Evolutionary conservation across 2,888 invertebrate species (phyloP).

Genomic region (Acleris holmiana): DNA sequence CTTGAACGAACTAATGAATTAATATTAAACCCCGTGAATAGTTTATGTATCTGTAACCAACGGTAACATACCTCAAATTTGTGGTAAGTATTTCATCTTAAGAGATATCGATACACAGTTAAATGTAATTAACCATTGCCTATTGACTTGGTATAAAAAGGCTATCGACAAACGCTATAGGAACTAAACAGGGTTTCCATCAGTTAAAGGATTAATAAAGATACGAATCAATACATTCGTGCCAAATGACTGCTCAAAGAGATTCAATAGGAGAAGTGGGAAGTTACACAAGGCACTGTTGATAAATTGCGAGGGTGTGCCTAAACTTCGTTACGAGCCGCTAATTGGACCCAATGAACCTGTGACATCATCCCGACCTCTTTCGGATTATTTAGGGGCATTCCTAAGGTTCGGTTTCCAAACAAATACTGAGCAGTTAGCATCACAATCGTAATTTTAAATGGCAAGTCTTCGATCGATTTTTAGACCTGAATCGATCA

Average conservation of each 20-base stretch:
- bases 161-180: slow-evolving; percentile 4
- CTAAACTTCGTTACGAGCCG: slow-evolving; percentile 2
- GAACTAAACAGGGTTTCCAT: background rate
- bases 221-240: background rate
- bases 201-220: background rate
- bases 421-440: too few relatives aligned
- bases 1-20: too few relatives aligned
- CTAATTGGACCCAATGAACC: slow-evolving; percentile 16
- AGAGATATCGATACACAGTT: slow-evolving; percentile 25
- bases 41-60: background rate
- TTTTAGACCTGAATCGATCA: too few relatives aligned
- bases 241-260: too few relatives aligned
- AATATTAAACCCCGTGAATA: background rate
- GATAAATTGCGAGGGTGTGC: slow-evolving; percentile 16
- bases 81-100: slow-evolving; percentile 15
- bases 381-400: background rate
- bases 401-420: too few relatives aligned
- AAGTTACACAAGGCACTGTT: background rate
- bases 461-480: too few relatives aligned
- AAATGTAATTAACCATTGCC: slow-evolving; percentile 19
- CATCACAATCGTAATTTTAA: too few relatives aligned
- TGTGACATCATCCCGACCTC: slow-evolving; percentile 17
- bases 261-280: background rate
- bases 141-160: slow-evolving; percentile 21
- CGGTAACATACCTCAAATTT: background rate